Base-by-base conservation (phyloP, 2,113 vertebrate genomes). In the Cacatua alba region DNA sequence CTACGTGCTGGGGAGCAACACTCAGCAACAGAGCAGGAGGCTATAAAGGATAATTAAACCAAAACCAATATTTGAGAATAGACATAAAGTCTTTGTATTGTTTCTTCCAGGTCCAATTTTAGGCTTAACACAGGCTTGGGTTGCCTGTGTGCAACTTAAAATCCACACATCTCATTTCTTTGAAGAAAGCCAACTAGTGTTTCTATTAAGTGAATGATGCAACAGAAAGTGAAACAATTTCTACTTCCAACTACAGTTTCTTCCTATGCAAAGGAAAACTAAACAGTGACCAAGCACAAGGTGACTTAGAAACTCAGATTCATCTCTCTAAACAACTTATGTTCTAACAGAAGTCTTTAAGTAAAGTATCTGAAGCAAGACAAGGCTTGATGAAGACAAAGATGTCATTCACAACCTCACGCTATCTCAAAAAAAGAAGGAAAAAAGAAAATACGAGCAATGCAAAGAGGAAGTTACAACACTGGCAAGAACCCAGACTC, bases 1-100 rank as follows among this genome's bases (percentile, higher is more conserved):
- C 24, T 44, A 18, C 4, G 2, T 0, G 17, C 6, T 18, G 25
- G 33, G 23, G 9, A 81, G 52, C 44, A n/a, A 48, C 0, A 7
- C 33, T 29, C 21, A 10, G 51, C 1, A 7, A 55, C 24, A 11
- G n/a, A 17, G 13, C 7, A 69, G 44, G n/a, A 37, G 25, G 23
- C 0, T 10, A 31, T 37, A 49, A 55, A 37, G 17, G 20, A 39
- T 28, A 75, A 74, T 44, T 43, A 64, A 68, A 64, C 49, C 8
- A n/a, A 51, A 78, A 39, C 16, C 0, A 1, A 2, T 21, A 43
- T 39, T 15, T 43, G 26, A n/a, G 14, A 64, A 37, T 3, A 79
- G 37, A 19, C 2, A 1, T 39, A 59, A 52, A 48, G 39, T 29
- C 33, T 18, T 41, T 37, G 5, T 6, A 24, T 17, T 7, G 17